Conservation (phyloP, 2,888 invertebrate species). For the Leptinotarsa tumamoca region DNA sequence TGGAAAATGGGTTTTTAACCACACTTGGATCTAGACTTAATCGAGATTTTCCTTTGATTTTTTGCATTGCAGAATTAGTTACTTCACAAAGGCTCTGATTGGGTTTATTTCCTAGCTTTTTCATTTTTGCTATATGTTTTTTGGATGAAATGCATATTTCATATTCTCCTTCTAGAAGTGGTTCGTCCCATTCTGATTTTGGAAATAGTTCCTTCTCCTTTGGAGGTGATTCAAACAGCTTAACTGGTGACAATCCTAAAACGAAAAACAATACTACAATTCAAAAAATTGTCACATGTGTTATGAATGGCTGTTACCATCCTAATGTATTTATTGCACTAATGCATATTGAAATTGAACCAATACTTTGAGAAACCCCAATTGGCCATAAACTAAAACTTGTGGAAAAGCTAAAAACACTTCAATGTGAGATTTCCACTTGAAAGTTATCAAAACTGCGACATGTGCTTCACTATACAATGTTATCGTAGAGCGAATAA, state of each 20-base stretch:
- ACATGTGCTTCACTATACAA: too few species aligned
- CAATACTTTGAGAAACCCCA: too few species aligned
- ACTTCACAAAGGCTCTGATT: constrained; percentile 40
- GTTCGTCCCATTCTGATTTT: constrained; percentile 64
- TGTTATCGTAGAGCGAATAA: too few species aligned
- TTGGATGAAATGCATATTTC: constrained; percentile 60
- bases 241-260: constrained; percentile 36
- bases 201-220: constrained; percentile 46
- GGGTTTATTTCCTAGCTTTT: constrained; percentile 40
- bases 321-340: too few species aligned
- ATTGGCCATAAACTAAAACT: too few species aligned
- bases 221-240: constrained; percentile 37
- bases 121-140: constrained; percentile 50
- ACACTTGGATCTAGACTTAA: constrained; percentile 50
- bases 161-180: constrained; percentile 65
- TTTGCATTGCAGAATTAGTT: constrained; percentile 38
- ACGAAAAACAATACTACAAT: background rate
- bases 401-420: too few species aligned
- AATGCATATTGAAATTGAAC: too few species aligned
- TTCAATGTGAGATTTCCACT: too few species aligned
- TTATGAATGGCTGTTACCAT: too few species aligned
- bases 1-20: constrained; percentile 47
- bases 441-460: too few species aligned
- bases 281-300: too few species aligned
- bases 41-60: constrained; percentile 45